phyloP scores from a whole-genome alignment of 2,888 invertebrate species.

The Taphrorychus bicolor region DNA sequence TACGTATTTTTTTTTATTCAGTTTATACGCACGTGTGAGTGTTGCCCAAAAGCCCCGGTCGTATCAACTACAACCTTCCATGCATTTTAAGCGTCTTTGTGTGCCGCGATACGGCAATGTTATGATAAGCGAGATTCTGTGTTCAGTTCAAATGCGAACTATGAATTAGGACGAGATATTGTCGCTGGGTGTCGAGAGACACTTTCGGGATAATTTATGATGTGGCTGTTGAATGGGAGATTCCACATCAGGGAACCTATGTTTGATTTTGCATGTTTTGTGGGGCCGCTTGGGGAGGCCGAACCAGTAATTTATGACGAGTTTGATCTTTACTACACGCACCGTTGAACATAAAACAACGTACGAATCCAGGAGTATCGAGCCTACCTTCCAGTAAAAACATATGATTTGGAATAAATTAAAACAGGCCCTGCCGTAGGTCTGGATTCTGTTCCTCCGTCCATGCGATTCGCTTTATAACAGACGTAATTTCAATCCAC shows the following conservation, averaged over 20 bases:
- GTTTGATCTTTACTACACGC: not conserved
- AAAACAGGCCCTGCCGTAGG: slow-evolving; percentile 3
- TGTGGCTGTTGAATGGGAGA: not conserved
- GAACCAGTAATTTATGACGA: not conserved
- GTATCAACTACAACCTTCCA: slow-evolving; percentile 8
- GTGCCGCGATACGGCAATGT: slow-evolving; percentile 13
- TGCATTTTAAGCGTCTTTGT: slow-evolving; percentile 21
- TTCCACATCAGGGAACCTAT: not conserved
- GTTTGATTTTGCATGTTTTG: not conserved
- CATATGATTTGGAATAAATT: slow-evolving; percentile 17
- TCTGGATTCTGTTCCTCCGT: slow-evolving; percentile 10
- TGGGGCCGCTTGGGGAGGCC: not conserved
- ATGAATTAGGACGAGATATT: slow-evolving; percentile 11
- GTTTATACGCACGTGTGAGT: slow-evolving; percentile 2
- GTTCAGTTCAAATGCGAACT: slow-evolving; percentile 10
- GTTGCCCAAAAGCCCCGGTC: not conserved
- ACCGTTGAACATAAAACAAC: not conserved
- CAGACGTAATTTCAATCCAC: slow-evolving; percentile 28
- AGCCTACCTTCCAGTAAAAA: slow-evolving; percentile 6
- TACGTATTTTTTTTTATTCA: slow-evolving; percentile 6
- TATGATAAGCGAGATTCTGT: slow-evolving; percentile 19
- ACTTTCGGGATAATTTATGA: not conserved
- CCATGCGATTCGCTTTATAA: slow-evolving; percentile 24
- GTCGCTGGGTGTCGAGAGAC: not conserved
- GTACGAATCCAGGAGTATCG: not conserved